These are phyloP conservation scores for Atractosteus spatula DNA, from an alignment of 2,113 vertebrate species.

Conservation along the genomic window DNA sequence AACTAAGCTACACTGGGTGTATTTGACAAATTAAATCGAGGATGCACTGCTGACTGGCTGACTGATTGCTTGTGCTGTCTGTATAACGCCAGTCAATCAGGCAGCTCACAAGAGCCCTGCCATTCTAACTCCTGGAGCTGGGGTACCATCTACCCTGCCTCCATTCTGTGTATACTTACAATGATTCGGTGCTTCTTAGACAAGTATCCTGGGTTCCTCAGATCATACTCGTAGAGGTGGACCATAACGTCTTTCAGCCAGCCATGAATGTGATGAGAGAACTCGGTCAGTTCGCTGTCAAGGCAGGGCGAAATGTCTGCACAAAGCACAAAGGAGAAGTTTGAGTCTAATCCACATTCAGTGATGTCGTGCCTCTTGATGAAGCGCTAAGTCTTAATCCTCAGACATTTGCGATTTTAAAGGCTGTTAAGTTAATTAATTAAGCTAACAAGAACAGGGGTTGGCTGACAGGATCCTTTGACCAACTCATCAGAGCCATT, in stretches of 20 bases:
- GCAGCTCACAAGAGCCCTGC: neutral
- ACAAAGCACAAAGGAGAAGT: neutral
- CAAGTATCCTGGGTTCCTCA: neutral
- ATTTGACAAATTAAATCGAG: too few relatives aligned
- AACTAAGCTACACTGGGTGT: too few relatives aligned
- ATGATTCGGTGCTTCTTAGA: conserved; percentile 7
- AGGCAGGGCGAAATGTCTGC: conserved; percentile 17
- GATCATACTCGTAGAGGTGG: conserved; percentile 16
- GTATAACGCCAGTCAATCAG: too few relatives aligned
- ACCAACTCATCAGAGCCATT: too few relatives aligned
- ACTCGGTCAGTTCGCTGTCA: conserved; percentile 17
- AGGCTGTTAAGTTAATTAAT: too few relatives aligned
- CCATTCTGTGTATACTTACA: neutral
- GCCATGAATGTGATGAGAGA: conserved; percentile 9
- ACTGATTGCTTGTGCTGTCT: too few relatives aligned
- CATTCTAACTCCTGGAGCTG: neutral
- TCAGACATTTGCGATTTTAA: too few relatives aligned
- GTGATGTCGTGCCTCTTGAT: neutral
- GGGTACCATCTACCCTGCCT: neutral
- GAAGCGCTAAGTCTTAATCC: neutral
- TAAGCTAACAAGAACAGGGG: too few relatives aligned
- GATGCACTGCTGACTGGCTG: too few relatives aligned
- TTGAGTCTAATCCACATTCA: neutral
- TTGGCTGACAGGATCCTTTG: too few relatives aligned
- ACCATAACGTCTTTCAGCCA: conserved; percentile 26